Base-by-base conservation (phyloP, 2,113 vertebrate genomes). In the Lepus europaeus region DNA sequence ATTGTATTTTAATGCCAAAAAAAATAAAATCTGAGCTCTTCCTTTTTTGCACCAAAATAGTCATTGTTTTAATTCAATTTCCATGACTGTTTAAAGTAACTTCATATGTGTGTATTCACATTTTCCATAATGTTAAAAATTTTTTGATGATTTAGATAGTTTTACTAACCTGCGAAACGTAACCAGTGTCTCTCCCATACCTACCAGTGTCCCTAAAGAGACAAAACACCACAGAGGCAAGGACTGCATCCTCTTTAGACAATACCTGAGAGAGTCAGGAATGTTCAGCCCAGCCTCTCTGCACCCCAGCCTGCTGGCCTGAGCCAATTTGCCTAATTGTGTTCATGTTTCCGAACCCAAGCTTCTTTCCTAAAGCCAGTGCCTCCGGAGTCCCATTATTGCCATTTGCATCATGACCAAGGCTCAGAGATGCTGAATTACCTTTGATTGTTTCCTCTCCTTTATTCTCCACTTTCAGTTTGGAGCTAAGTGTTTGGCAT, bases 111-210 rank as follows among this genome's bases (percentile, higher is more conserved):
- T 68, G 45, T 49, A 1, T 53, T 23, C 31, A 36, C 14, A 20
- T 80, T 82, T 86, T 91, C 66, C 36, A 74, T 70, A 77, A 83
- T 53, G 63, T 80, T 89, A 33, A 69, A 45, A 79, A 5, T 10
- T n/a, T 33, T 93, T 85, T 63, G 93, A 49, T 45, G 85, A 53
- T 69, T 77, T 25, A 87, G 87, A 81, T 19, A 51, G 90, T 87
- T 95, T 77, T 84, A 87, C 72, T 74, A 20, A 70, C 29, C 29
- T 76, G 89, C 45, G 84, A 91, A 87, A 88, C 59, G 25, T 53
- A 90, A 66, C 45, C 49, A 31, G 63, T 68, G 5, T 45, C 25
- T 12, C 56, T 19, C 29, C 68, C 59, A 83, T 12, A 59, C 5
- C 49, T 64, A 89, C 49, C 49, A 3, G 19, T 22, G n/a, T 79